Conservation (phyloP, 2,113 vertebrate species). For the Nerophis ophidion region DNA sequence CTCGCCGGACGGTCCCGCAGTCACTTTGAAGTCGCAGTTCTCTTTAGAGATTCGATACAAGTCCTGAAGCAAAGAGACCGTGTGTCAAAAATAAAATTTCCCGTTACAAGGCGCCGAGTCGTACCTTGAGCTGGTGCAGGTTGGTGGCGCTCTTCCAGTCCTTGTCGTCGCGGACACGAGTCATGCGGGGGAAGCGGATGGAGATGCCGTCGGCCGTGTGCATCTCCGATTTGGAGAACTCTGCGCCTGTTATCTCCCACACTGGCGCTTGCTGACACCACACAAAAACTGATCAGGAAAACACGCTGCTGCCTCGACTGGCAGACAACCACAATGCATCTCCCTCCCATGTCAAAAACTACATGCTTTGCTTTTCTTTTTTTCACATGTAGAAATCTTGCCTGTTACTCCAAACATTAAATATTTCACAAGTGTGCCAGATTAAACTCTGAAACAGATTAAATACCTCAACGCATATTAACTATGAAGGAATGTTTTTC, state of each 20-base stretch:
- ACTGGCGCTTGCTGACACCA: constrained; percentile 80
- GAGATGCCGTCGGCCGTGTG: constrained; percentile 97
- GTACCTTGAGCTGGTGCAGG: constrained; percentile 87
- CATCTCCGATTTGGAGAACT: constrained; percentile 93
- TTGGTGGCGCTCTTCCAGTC: constrained; percentile 93
- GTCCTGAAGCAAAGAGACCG: constrained; percentile 66
- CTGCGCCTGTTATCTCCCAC: constrained; percentile 97
- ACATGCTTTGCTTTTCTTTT: too few relatives aligned
- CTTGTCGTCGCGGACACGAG: constrained; percentile 91
- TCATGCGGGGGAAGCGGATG: constrained; percentile 96
- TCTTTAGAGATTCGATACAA: constrained; percentile 92
- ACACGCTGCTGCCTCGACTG: background rate
- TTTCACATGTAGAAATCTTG: too few relatives aligned
- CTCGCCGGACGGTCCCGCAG: constrained; percentile 65
- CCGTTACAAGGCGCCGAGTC: background rate
- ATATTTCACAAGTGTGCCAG: too few relatives aligned
- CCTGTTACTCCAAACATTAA: too few relatives aligned
- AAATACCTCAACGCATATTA: too few relatives aligned
- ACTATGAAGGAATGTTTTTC: too few relatives aligned
- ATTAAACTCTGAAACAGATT: too few relatives aligned
- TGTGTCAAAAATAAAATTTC: background rate
- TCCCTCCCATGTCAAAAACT: too few relatives aligned
- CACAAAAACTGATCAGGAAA: background rate
- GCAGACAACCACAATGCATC: background rate
- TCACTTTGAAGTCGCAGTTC: constrained; percentile 79